Base-by-base conservation (phyloP, 1,140 invertebrate species). In the Brachionus calyciflorus region DNA sequence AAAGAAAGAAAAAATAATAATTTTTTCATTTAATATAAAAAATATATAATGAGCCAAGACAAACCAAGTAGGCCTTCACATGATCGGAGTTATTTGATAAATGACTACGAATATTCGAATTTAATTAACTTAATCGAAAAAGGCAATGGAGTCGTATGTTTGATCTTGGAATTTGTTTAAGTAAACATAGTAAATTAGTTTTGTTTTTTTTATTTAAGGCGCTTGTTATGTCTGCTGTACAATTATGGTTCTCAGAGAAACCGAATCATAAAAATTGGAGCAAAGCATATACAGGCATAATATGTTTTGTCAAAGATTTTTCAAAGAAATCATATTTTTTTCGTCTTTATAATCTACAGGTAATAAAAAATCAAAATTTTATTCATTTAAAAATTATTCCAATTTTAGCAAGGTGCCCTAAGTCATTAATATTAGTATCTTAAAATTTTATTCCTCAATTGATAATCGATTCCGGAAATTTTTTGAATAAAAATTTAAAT, bases 241-340 rank as follows among this genome's bases (percentile, higher is more conserved):
- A 73, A 53, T 14, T 73, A 1, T 73, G 69, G 69, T 26, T 73
- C 10, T 73, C 69, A 21, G 30, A 55, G 14, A 73, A 73, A 73
- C 69, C 69, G 21, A 26, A 40, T 73, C 69, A 73, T 28, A 51
- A 40, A 51, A 21, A 73, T 40, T 73, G 69, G 69, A 17, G 26
- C 46, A 49, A 55, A 73, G 30, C 28, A 17, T 28, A 51, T 19
- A 55, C 69, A 0, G 69, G 69, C 10, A 30, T 73, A 9, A 73
- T 73, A 19, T 51, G 46, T 24, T 73, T 73, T 73, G 69, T 73
- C 19, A 73, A 73, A 30, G 69, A 73, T 24, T 73, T 37, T 73
- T n/a, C 26, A 9, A 49, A 55, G 51, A 73, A 55, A 30, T 73
- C 69, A 10, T 73, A 73, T 55, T 73, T 51, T 55, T 73, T 73